Evolutionary conservation across 2,113 vertebrate species (phyloP).

Genomic region (Donacobius atricapilla): DNA sequence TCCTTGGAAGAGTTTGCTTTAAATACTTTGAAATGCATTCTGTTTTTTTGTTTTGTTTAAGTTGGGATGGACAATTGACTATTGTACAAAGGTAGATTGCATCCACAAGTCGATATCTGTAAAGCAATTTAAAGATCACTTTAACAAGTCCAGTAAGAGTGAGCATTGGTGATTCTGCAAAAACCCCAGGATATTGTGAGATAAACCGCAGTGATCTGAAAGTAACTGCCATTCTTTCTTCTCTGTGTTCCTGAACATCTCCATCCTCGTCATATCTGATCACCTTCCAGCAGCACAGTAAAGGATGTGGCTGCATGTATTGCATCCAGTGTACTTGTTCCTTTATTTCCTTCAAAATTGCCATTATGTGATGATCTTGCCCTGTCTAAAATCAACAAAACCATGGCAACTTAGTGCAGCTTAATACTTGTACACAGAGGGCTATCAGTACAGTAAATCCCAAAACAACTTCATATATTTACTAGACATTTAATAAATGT

Average conservation of each 20-base stretch:
- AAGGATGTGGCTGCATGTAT: background rate
- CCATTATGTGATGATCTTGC: background rate
- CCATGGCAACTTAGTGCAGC: background rate
- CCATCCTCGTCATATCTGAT: background rate
- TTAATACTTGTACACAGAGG: background rate
- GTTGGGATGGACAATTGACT: background rate
- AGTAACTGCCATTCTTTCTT: background rate
- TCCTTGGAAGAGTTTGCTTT: background rate
- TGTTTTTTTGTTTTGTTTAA: background rate
- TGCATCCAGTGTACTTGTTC: background rate
- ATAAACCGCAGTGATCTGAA: conserved; percentile 15
- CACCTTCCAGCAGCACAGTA: background rate
- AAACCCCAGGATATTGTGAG: conserved; percentile 10
- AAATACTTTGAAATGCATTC: conserved; percentile 11
- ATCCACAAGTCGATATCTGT: background rate
- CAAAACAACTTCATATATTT: background rate
- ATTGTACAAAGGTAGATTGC: conserved; percentile 22
- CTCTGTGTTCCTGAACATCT: background rate
- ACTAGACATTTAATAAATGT: background rate
- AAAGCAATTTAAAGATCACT: conserved; percentile 50
- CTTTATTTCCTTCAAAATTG: background rate
- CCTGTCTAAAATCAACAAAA: background rate
- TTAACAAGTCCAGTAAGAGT: conserved; percentile 21
- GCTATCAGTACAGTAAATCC: background rate
- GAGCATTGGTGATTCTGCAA: conserved; percentile 41